Evolutionary conservation across 2,113 vertebrate genomes (phyloP).

Genomic region (Lucifuga dentata): DNA sequence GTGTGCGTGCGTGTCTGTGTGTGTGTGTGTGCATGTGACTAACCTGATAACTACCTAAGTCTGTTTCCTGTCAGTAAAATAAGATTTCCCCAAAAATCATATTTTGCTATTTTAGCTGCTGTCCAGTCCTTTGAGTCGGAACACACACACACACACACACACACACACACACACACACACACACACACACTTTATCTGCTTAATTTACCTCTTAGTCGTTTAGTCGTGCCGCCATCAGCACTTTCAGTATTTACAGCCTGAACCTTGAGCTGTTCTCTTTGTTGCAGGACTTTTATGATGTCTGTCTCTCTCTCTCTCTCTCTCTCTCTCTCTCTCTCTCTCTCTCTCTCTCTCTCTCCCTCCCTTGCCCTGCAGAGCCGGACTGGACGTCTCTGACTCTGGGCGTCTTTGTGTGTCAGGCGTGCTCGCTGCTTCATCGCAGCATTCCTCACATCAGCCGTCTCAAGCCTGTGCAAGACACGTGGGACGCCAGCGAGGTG

Average conservation of each 20-base stretch:
- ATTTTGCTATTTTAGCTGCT: no score
- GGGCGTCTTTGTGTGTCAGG: conserved; percentile 94
- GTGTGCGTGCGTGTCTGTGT: not conserved
- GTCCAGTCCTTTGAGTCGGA: no score
- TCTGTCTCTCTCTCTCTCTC: not conserved
- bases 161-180: no score
- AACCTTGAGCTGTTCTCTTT: conserved; percentile 31
- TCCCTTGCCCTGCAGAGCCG: conserved; percentile 85
- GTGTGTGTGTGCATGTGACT: conserved; percentile 14
- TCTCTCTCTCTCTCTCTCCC: not conserved
- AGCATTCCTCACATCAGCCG: conserved; percentile 92
- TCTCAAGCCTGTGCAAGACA: conserved; percentile 92
- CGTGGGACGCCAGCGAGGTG: conserved; percentile 92
- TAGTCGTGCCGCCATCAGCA: conserved; percentile 53
- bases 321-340: not conserved
- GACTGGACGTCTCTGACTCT: conserved; percentile 96
- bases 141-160: no score
- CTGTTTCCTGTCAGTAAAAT: conserved; percentile 63
- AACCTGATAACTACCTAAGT: conserved; percentile 28
- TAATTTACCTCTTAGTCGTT: conserved; percentile 24
- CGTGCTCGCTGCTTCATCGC: conserved; percentile 93
- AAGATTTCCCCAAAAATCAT: no score
- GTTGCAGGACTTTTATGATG: conserved; percentile 44
- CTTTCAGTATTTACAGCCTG: conserved; percentile 49
- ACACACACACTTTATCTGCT: conserved; percentile 19